Evolutionary conservation across 2,888 invertebrate species (phyloP).

Genomic region (Apamea crenata): DNA sequence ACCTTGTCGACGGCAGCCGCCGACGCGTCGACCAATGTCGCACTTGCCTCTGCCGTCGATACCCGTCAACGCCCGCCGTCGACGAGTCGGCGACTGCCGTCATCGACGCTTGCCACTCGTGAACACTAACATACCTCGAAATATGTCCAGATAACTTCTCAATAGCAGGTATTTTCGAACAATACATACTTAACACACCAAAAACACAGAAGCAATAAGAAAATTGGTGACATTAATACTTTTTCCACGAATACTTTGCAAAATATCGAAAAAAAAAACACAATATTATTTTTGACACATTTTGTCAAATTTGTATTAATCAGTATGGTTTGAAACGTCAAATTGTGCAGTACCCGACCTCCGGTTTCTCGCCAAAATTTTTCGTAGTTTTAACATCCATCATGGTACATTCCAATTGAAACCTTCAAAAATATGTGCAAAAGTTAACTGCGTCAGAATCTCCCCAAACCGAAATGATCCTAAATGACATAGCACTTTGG

Average conservation of each 20-base stretch:
- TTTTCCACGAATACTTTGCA: not conserved
- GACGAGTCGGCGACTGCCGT: too few species aligned
- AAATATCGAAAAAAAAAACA: not conserved
- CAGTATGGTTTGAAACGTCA: constrained; percentile 67
- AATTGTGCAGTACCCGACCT: constrained; percentile 14
- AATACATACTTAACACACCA: not conserved
- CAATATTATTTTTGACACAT: constrained; percentile 18
- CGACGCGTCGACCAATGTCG: too few species aligned
- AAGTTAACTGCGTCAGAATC: constrained; percentile 35
- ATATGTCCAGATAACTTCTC: not conserved
- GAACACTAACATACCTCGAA: not conserved
- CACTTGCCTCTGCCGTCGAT: too few species aligned
- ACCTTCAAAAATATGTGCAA: constrained; percentile 52
- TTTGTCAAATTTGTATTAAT: constrained; percentile 53
- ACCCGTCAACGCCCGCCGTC: too few species aligned
- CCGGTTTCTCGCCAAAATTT: not conserved
- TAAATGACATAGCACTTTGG: constrained; percentile 45
- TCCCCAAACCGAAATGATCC: constrained; percentile 50
- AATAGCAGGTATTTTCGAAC: too few species aligned
- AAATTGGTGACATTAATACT: constrained; percentile 21
- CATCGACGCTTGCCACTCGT: too few species aligned
- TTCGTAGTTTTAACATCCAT: not conserved
- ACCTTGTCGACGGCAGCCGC: too few species aligned
- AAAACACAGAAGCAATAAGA: not conserved
- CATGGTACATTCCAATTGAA: constrained; percentile 3